Base-by-base conservation (phyloP, 2,797 vertebrate species). In the Centroberyx gerrardi region DNA sequence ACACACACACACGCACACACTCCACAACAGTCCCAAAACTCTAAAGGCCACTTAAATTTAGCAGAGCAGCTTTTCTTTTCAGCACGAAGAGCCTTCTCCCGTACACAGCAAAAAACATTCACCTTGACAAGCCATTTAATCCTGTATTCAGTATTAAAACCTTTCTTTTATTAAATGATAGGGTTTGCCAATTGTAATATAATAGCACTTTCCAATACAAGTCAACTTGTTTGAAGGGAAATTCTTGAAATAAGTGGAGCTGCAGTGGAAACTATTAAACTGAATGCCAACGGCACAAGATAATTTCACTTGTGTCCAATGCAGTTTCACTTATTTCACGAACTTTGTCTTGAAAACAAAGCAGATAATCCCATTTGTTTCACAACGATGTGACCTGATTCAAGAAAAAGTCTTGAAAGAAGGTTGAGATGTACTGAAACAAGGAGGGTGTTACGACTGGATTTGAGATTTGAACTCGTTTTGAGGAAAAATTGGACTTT, bases 21-120 rank as follows among this genome's bases (percentile, higher is more conserved):
- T 36, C 33, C 22, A 12, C 10, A 74, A 61, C 15, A 28, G 63
- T 40, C 27, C 52, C 44, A 49, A 62, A 44, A 13, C 58, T 63
- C 54, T 44, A 8, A 58, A 17, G 33, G 55, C 13, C 29, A 27
- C 13, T 56, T 68, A 13, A 53, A 58, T 60, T 33, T 5, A 69
- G 54, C 22, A 61, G 46, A 53, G 1, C 27, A 12, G 33, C 48
- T 36, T 74, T 53, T 22, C 5, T 56, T 62, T 28, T 51, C 31
- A 31, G 29, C 13, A 27, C 6, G 38, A 18, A 40, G 59, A 54
- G n/a, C n/a, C 0, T 27, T 56, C 29, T 22, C 70, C 31, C 27
- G 51, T 27, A 27, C 3, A 38, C n/a, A 36, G 40, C 31, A 62
- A 42, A 64, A 5, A n/a, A 18, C 7, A 69, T 29, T 17, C 5